Evolutionary conservation across 2,113 vertebrate species (phyloP).

Genomic region (Nematolebias whitei): DNA sequence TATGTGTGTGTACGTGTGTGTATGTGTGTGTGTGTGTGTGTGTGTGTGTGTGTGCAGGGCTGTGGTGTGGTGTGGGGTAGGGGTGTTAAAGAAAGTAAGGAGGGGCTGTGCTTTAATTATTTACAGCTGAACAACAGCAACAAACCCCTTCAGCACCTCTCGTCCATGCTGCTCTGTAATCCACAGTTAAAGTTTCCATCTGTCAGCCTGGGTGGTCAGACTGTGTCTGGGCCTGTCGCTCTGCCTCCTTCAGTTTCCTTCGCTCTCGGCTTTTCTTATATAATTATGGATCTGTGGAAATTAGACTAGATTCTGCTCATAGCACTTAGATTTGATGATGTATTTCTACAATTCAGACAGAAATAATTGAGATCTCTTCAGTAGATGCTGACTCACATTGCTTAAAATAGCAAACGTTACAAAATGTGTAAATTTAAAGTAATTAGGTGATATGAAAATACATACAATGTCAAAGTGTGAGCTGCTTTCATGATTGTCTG

Average conservation of each 20-base stretch:
- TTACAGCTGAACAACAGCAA: constrained; percentile 78
- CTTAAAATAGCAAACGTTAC: neutral
- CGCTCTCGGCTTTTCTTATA: constrained; percentile 33
- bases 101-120: constrained; percentile 77
- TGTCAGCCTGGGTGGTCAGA: constrained; percentile 79
- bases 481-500: too few species aligned
- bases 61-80: neutral
- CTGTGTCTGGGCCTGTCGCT: constrained; percentile 50
- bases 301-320: constrained; percentile 15
- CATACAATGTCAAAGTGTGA: neutral
- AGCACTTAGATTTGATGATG: neutral
- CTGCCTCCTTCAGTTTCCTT: constrained; percentile 36
- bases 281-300: constrained; percentile 39
- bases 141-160: constrained; percentile 24
- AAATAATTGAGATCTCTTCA: constrained; percentile 24
- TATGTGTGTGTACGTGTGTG: constrained; percentile 9
- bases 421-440: neutral
- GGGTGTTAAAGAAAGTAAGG: constrained; percentile 23
- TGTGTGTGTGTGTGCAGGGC: constrained; percentile 3
- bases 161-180: constrained; percentile 74
- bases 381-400: neutral
- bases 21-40: neutral
- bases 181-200: constrained; percentile 79
- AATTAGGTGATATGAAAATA: neutral
- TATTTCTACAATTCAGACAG: constrained; percentile 1